Conservation (phyloP, 35 echinoderm and acorn worm genomes). For the Nesometra sesokonis region DNA sequence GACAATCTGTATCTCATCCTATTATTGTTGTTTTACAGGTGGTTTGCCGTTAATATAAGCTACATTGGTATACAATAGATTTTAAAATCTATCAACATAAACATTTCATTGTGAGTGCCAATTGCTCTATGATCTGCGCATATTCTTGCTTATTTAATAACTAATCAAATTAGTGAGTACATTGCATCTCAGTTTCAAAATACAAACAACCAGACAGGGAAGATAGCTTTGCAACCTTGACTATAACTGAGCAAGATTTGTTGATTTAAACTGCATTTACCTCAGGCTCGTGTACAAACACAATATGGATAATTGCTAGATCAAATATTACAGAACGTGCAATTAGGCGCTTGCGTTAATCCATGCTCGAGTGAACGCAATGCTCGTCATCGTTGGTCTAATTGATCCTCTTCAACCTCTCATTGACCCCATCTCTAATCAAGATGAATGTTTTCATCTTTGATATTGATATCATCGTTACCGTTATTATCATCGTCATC, state of each 20-base stretch:
- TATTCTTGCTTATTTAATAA: not conserved
- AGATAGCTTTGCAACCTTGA: not conserved
- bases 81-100: too few relatives aligned
- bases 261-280: not conserved
- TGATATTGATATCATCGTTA: not conserved
- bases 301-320: not conserved
- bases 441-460: not conserved
- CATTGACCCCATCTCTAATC: not conserved
- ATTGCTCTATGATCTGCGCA: not conserved
- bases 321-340: not conserved
- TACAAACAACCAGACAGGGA: not conserved
- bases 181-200: not conserved
- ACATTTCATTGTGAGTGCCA: too few relatives aligned
- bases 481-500: too few relatives aligned
- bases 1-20: too few relatives aligned
- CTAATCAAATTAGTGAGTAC: not conserved
- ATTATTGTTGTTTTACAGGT: too few relatives aligned
- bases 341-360: not conserved
- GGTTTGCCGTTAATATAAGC: too few relatives aligned
- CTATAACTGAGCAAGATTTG: not conserved
- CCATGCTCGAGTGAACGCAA: not conserved
- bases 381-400: not conserved
- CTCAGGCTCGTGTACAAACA: not conserved
- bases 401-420: not conserved
- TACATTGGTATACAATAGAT: too few relatives aligned